phyloP scores from a whole-genome alignment of 1,140 invertebrate species.

The Brachionus calyciflorus region DNA sequence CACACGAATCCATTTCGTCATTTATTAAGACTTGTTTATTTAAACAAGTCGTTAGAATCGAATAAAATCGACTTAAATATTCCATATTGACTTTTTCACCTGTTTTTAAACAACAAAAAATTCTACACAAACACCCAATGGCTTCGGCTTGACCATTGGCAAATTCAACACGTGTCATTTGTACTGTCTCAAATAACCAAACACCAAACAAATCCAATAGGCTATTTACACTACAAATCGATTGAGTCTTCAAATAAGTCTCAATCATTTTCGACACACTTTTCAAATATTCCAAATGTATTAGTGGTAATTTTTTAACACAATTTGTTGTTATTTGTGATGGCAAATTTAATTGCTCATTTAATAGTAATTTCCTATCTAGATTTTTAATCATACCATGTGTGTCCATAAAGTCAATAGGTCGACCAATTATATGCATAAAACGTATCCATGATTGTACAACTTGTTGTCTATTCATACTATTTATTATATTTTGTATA shows the following conservation, averaged over 20 bases:
- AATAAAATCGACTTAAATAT: slow-evolving; percentile 90
- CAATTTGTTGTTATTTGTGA: slow-evolving; percentile 77
- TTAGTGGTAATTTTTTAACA: slow-evolving; percentile 20
- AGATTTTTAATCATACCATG: slow-evolving; percentile 63
- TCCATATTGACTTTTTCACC: slow-evolving; percentile 88
- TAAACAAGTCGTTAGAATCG: slow-evolving; percentile 82
- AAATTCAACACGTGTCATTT: slow-evolving; percentile 60
- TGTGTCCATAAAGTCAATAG: slow-evolving; percentile 83
- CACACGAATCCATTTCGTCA: slow-evolving; percentile 14
- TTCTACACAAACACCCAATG: slow-evolving; percentile 84
- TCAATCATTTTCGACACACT: slow-evolving; percentile 3
- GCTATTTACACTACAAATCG: slow-evolving; percentile 66
- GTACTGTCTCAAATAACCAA: slow-evolving; percentile 93
- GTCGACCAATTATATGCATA: slow-evolving; percentile 85
- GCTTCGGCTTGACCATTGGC: slow-evolving; percentile 84
- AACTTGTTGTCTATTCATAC: slow-evolving; percentile 81
- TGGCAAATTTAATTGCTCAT: slow-evolving; percentile 69
- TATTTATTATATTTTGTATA: slow-evolving; percentile 78
- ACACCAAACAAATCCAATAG: slow-evolving; percentile 91
- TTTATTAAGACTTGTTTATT: slow-evolving; percentile 62
- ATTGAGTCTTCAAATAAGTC: neutral
- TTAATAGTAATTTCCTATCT: slow-evolving; percentile 67
- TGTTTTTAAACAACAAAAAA: slow-evolving; percentile 92
- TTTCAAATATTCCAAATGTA: slow-evolving; percentile 1
- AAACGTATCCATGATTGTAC: slow-evolving; percentile 91